These are phyloP conservation scores for Castor canadensis DNA, from an alignment of 2,113 vertebrate species.

Conservation along the genomic window DNA sequence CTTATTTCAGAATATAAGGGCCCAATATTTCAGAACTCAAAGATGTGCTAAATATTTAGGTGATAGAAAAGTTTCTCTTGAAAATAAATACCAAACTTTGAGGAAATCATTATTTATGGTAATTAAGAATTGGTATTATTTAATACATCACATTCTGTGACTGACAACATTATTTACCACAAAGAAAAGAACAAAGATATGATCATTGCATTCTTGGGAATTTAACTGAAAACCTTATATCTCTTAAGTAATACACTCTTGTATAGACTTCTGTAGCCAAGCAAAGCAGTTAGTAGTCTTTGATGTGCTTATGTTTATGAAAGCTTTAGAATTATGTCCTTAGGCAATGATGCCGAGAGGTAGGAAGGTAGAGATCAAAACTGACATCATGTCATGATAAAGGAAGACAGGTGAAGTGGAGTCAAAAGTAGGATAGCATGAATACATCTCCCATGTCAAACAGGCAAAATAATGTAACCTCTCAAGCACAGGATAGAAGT, in stretches of 20 bases:
- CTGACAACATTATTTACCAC: neutral
- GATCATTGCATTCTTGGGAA: conserved; percentile 64
- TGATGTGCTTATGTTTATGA: conserved; percentile 83
- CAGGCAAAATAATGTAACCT: neutral
- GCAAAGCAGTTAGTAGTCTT: conserved; percentile 78
- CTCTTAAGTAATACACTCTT: conserved; percentile 69
- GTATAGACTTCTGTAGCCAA: conserved; percentile 77
- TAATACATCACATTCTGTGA: conserved; percentile 44
- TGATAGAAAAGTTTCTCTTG: neutral
- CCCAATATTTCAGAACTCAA: conserved; percentile 25
- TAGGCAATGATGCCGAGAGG: conserved; percentile 80
- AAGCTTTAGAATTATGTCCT: conserved; percentile 80
- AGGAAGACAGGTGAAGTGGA: conserved; percentile 70
- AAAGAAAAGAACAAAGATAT: conserved; percentile 23
- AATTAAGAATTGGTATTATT: conserved; percentile 19
- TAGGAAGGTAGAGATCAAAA: conserved; percentile 84
- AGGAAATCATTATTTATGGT: neutral
- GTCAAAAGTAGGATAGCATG: conserved; percentile 71
- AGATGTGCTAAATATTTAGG: conserved; percentile 49
- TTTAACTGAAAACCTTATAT: conserved; percentile 73
- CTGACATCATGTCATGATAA: conserved; percentile 78
- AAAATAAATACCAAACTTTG: conserved; percentile 62
- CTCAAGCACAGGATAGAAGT: conserved; percentile 12
- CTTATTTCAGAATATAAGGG: conserved; percentile 53
- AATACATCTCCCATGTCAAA: conserved; percentile 57